phyloP scores from a whole-genome alignment of 2,797 vertebrate genomes.

The Helarctos malayanus region DNA sequence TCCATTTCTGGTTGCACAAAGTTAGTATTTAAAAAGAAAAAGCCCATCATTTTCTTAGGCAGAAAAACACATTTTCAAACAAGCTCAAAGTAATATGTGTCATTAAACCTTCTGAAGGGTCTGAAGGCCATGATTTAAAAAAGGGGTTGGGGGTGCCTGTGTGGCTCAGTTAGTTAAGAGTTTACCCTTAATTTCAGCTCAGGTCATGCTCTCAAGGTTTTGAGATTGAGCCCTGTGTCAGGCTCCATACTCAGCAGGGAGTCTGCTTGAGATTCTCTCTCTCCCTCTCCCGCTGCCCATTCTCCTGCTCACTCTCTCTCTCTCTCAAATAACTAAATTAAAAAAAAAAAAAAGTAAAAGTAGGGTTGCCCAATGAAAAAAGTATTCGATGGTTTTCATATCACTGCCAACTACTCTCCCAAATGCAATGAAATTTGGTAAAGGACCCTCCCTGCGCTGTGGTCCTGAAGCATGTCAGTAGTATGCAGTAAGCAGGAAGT shows the following conservation, averaged over 20 bases:
- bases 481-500: neutral
- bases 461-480: neutral
- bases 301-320: neutral
- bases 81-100: conserved; percentile 3
- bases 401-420: neutral
- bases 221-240: neutral
- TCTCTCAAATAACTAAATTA: neutral
- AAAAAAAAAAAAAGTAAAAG: neutral
- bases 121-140: neutral
- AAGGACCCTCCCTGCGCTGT: neutral
- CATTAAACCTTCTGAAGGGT: neutral
- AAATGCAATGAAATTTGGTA: neutral
- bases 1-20: conserved; percentile 43
- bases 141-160: neutral
- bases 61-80: conserved; percentile 59
- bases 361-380: neutral
- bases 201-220: neutral
- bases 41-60: neutral
- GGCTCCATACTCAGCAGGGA: neutral
- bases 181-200: neutral
- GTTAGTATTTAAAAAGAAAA: conserved; percentile 44
- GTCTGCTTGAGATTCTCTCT: neutral
- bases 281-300: neutral
- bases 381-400: neutral
- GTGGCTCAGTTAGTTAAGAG: neutral